A percentile compares a stretch with the other conserved stretches of the same genome.
Evolutionary conservation across 2,797 vertebrate genomes (phyloP).

Genomic region (Neopelma chrysocephalum): DNA sequence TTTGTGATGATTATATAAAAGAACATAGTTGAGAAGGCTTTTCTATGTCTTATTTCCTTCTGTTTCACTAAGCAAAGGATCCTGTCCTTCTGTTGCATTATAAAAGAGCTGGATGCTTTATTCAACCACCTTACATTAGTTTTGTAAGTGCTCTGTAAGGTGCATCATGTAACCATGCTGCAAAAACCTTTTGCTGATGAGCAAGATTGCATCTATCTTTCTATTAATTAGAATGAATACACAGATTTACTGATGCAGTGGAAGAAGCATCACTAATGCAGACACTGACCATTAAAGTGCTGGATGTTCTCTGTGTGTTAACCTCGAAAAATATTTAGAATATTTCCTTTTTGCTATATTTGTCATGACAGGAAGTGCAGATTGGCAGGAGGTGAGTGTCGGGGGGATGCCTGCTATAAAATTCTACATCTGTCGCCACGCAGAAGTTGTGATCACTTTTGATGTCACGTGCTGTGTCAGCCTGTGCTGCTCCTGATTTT

Average conservation of each 20-base stretch:
- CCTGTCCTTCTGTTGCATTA: not conserved
- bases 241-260: not conserved
- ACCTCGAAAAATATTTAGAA: constrained; percentile 12
- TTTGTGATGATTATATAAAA: not conserved
- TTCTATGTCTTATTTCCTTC: not conserved
- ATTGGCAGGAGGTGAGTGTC: not conserved
- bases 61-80: not conserved
- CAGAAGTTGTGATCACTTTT: not conserved
- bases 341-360: constrained; percentile 22
- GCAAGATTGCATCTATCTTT: not conserved
- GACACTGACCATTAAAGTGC: not conserved
- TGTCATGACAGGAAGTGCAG: not conserved
- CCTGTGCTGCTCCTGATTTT: constrained; percentile 1
- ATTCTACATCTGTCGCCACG: not conserved
- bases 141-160: not conserved
- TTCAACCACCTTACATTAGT: not conserved
- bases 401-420: not conserved
- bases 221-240: not conserved
- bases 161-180: rapidly evolving
- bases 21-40: not conserved
- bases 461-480: not conserved
- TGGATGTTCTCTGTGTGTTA: not conserved
- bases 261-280: constrained; percentile 13
- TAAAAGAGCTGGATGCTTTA: not conserved
- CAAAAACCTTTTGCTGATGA: not conserved